Conservation (phyloP, 2,888 invertebrate genomes). For the Pterobdella sp. region DNA sequence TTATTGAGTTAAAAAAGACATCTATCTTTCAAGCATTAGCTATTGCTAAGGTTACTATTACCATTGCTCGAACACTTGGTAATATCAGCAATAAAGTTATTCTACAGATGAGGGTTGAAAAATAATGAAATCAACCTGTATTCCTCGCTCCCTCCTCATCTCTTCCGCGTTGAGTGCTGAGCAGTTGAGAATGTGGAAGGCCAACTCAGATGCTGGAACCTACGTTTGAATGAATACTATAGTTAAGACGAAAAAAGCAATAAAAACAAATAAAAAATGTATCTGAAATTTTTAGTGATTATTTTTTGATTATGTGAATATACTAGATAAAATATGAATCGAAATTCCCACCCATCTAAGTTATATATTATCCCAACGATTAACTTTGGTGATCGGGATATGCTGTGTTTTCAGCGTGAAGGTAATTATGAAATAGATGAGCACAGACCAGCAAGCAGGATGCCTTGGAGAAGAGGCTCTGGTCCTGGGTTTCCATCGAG, state of each 20-base stretch:
- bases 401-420: no score
- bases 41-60: no score
- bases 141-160: conserved; percentile 80
- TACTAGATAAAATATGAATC: no score
- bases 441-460: conserved; percentile 69
- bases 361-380: no score
- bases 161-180: conserved; percentile 97
- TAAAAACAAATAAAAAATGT: background rate
- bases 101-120: background rate
- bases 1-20: no score
- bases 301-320: no score
- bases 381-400: no score
- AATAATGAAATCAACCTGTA: conserved; percentile 60
- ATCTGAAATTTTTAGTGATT: no score
- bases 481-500: conserved; percentile 82
- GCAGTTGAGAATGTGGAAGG: conserved; percentile 90
- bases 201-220: conserved; percentile 62
- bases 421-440: background rate
- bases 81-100: background rate
- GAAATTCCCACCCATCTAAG: no score
- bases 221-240: background rate
- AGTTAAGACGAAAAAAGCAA: background rate
- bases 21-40: no score
- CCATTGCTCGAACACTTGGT: no score
- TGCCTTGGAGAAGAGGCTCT: conserved; percentile 77